Evolutionary conservation across 2,113 vertebrate genomes (phyloP), one percentile per base, ranked within the genome.

Genomic region (Numida meleagris): DNA sequence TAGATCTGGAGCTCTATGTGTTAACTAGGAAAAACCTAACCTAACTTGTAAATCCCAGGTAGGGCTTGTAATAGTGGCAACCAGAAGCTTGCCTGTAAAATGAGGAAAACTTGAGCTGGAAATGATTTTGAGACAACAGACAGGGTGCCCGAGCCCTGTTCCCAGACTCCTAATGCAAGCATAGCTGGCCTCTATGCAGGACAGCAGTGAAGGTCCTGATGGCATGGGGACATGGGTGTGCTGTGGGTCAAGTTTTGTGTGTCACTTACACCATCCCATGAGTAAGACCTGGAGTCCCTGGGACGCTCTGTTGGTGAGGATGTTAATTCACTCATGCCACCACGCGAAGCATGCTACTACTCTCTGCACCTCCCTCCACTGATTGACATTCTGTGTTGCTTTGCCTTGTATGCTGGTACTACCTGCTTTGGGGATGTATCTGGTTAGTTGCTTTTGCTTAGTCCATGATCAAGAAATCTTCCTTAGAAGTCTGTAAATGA

Each of bases 371-470:
- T 55, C 34, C 8, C 40, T 45, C 5, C 12, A 13, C 16, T 42
- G 59, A 45, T 42, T 77, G 19, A 14, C 11, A 9, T 40, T 42
- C 19, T 59, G 16, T 33, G 5, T 12, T 63, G 5, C 33, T 66
- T 45, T 71, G 27, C 5, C 27, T 77, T 23, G 4, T 8, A 4
- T 0, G 0, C 59, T 25, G 16, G 38, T 86, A 55, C 46, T 63
- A 3, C 1, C 0, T 27, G 14, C 20, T 65, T 61, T 53, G 16
- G 20, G 50, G 58, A 2, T 0, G 1, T 33, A 17, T 2, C 0
- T 11, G 27, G 33, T 89, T 43, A 31, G 4, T 46, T 68, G 31
- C 17, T 79, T 27, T 86, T 29, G 51, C 25, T 18, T 66, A 72
- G 45, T 57, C 2, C 10, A 9, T 70, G 13, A 7, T 73, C 40